Percentiles rank a stretch among this genome's conserved stretches.
phyloP scores from a whole-genome alignment of 2,888 invertebrate species.

The Cheilosia vulpina region DNA sequence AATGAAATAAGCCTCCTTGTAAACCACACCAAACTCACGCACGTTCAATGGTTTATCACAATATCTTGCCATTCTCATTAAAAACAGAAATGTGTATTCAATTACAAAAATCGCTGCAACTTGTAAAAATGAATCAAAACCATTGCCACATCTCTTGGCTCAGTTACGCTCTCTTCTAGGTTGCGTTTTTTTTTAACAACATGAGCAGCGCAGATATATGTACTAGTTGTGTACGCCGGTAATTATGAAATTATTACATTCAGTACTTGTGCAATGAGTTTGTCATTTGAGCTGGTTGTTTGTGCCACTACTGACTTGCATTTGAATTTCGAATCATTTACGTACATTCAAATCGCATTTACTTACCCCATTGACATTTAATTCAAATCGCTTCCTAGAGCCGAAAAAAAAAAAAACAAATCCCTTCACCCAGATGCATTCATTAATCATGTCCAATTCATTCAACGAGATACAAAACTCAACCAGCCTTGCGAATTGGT shows the following conservation, averaged over 20 bases:
- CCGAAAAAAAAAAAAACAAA: not conserved
- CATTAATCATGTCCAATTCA: slow-evolving; percentile 54
- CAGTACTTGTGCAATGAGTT: slow-evolving; percentile 65
- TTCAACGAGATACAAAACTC: not conserved
- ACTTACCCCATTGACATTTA: slow-evolving; percentile 47
- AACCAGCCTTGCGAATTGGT: slow-evolving; percentile 31
- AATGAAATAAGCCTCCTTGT: not conserved
- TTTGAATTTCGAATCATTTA: slow-evolving; percentile 5
- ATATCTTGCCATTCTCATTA: not conserved
- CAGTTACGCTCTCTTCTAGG: slow-evolving; percentile 7
- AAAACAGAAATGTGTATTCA: slow-evolving; percentile 1
- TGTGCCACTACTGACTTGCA: slow-evolving; percentile 12
- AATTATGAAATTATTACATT: slow-evolving; percentile 70
- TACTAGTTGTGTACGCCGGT: slow-evolving; percentile 17
- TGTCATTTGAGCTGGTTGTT: slow-evolving; percentile 68
- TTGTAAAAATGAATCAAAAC: slow-evolving; percentile 25
- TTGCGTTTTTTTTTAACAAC: slow-evolving; percentile 19
- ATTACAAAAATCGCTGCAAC: slow-evolving; percentile 23
- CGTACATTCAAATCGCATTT: slow-evolving; percentile 27
- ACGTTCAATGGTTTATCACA: slow-evolving; percentile 47
- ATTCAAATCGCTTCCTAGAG: slow-evolving; percentile 47
- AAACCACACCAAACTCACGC: slow-evolving; percentile 23
- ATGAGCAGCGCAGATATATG: not conserved
- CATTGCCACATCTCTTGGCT: slow-evolving; percentile 30
- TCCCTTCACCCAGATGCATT: slow-evolving; percentile 55